Percentiles rank a stretch among this genome's conserved stretches.
Evolutionary conservation across 2,113 vertebrate genomes (phyloP).

Genomic region (Pseudopodoces humilis): DNA sequence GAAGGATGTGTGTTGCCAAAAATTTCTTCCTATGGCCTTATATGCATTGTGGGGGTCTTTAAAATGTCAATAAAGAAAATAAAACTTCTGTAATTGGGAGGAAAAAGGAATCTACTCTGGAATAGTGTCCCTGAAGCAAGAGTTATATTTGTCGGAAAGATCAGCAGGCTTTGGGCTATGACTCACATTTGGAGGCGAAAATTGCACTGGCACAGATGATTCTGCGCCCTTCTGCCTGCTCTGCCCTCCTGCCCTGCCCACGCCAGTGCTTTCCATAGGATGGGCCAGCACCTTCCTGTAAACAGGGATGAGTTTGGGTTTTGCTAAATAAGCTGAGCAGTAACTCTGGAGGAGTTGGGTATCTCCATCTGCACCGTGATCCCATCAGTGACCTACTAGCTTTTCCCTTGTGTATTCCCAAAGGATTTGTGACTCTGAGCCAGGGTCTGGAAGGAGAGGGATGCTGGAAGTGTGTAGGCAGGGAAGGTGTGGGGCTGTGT

Average conservation of each 20-base stretch:
- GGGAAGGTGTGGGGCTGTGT: fast-evolving
- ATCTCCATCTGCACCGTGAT: background rate
- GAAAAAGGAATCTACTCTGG: background rate
- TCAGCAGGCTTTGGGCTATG: slow-evolving; percentile 2
- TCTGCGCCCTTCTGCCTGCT: background rate
- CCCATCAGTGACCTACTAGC: background rate
- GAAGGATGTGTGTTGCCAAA: background rate
- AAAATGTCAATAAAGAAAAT: background rate
- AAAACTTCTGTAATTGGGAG: background rate
- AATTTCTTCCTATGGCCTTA: background rate
- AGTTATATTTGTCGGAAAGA: background rate
- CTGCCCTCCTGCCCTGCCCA: background rate
- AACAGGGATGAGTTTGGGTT: background rate
- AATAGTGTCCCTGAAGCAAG: background rate
- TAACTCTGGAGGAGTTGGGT: background rate
- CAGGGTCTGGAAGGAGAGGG: background rate
- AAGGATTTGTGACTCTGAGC: background rate
- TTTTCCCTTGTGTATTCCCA: background rate
- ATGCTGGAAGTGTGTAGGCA: background rate
- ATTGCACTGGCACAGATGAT: background rate
- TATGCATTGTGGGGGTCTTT: background rate
- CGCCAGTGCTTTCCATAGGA: background rate
- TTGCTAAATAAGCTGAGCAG: background rate
- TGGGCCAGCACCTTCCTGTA: background rate
- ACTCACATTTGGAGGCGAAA: background rate